A percentile compares a stretch with the other conserved stretches of the same genome.
Conservation (phyloP, 2,888 invertebrate genomes). For the Netelia inedita region DNA sequence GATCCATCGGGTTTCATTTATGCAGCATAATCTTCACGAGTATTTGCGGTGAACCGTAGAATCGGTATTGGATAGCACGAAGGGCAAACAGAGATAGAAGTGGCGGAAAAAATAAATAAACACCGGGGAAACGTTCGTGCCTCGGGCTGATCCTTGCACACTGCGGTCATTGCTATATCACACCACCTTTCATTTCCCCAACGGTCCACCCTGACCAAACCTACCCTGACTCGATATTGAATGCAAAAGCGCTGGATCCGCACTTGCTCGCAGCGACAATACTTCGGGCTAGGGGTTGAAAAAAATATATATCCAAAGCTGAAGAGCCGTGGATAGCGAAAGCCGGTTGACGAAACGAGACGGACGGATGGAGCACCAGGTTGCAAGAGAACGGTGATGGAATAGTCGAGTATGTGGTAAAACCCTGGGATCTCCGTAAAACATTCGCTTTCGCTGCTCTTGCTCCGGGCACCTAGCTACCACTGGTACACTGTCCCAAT, state of each 20-base stretch:
- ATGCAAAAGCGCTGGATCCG: constrained; percentile 29
- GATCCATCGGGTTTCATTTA: background rate
- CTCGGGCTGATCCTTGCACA: constrained; percentile 53
- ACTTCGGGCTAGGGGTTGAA: constrained; percentile 12
- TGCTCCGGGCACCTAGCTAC: constrained; percentile 1
- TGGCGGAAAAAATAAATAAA: constrained; percentile 54
- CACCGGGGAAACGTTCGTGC: constrained; percentile 40
- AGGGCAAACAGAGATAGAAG: background rate
- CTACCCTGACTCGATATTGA: constrained; percentile 40
- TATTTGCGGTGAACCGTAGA: background rate
- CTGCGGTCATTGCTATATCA: background rate
- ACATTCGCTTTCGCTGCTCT: constrained; percentile 45
- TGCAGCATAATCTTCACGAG: constrained; percentile 1
- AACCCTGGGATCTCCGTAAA: constrained; percentile 31
- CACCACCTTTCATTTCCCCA: constrained; percentile 40
- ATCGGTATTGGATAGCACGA: constrained; percentile 8
- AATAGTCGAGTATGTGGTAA: background rate
- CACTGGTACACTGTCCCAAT: background rate
- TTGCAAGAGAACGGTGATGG: background rate
- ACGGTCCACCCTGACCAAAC: background rate
- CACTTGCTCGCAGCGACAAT: constrained; percentile 22
- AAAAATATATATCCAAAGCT: constrained; percentile 33
- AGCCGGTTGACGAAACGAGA: background rate
- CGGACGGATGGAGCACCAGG: background rate
- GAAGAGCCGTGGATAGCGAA: background rate